phyloP scores from a whole-genome alignment of 2,113 vertebrate species.

The Malurus alboscapulatus region DNA sequence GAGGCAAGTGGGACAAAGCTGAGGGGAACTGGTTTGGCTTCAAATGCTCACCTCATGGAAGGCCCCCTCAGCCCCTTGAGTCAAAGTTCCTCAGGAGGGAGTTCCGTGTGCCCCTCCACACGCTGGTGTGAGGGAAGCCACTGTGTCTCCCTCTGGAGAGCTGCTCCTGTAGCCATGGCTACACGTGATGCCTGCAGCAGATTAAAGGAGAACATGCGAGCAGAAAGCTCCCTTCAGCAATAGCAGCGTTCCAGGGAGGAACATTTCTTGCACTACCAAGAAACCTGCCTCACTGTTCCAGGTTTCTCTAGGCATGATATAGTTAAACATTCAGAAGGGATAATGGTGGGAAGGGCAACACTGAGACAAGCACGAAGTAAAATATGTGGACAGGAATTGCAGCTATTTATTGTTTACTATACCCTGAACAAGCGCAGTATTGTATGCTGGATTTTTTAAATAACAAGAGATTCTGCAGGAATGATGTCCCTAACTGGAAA shows the following conservation, averaged over 20 bases:
- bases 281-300: background rate
- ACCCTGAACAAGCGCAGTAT: background rate
- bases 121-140: fast-evolving
- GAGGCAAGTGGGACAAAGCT: background rate
- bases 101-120: background rate
- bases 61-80: background rate
- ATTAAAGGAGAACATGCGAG: background rate
- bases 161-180: background rate
- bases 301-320: background rate
- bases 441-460: background rate
- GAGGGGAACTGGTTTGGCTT: background rate
- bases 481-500: background rate
- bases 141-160: background rate
- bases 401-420: constrained; percentile 4
- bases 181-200: background rate
- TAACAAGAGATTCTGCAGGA: background rate
- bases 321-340: background rate
- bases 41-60: background rate
- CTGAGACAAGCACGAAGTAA: background rate
- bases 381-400: background rate
- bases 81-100: background rate
- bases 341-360: background rate
- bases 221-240: background rate
- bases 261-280: background rate
- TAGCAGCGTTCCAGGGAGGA: background rate